A percentile compares a stretch with the other conserved stretches of the same genome.
Conservation (phyloP, 2,888 invertebrate genomes). For the Lycocerus yunnanus region DNA sequence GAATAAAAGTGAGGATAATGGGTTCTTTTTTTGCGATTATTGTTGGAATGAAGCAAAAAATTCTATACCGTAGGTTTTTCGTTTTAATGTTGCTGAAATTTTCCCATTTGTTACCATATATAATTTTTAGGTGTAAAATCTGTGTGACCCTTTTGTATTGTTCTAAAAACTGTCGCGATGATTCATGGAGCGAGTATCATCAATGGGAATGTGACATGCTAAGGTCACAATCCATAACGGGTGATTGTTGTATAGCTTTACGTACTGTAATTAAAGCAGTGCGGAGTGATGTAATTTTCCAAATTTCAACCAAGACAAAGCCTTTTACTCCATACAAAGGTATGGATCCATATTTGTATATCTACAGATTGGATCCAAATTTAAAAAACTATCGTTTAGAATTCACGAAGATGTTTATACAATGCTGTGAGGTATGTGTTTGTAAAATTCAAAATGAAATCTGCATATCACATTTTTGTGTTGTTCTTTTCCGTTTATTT, state of each 20-base stretch:
- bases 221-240: background rate
- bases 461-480: background rate
- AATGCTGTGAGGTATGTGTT: background rate
- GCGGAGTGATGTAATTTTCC: background rate
- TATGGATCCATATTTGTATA: background rate
- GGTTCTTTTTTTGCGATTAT: background rate
- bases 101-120: background rate
- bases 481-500: background rate
- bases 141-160: background rate
- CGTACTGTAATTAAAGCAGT: background rate
- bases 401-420: rapidly evolving
- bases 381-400: background rate
- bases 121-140: background rate
- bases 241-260: background rate
- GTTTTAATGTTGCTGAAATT: no score
- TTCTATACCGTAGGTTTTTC: background rate
- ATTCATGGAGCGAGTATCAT: background rate
- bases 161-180: background rate
- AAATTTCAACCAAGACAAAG: background rate
- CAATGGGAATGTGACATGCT: background rate
- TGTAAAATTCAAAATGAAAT: background rate
- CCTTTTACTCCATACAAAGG: background rate
- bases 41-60: background rate
- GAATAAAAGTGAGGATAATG: background rate
- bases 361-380: background rate